phyloP scores from a whole-genome alignment of 2,113 vertebrate genomes.

The Tursiops truncatus region DNA sequence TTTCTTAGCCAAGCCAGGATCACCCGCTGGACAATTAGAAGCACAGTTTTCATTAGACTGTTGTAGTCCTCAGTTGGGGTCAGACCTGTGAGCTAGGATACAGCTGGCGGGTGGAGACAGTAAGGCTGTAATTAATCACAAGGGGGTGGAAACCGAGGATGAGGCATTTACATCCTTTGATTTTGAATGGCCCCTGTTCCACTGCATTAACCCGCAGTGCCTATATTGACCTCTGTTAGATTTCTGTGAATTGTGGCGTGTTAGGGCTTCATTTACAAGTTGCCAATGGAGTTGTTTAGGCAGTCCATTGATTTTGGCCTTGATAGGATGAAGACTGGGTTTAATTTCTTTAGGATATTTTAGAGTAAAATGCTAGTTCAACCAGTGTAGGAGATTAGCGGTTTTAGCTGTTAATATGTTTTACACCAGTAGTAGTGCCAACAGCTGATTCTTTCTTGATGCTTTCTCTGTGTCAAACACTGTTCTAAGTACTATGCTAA shows the following conservation, averaged over 20 bases:
- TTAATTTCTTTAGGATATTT: conserved; percentile 16
- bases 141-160: conserved; percentile 31
- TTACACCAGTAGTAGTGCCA: neutral
- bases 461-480: neutral
- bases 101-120: conserved; percentile 68
- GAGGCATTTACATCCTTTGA: conserved; percentile 44
- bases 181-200: conserved; percentile 43
- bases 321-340: neutral
- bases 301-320: conserved; percentile 4
- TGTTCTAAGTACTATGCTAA: neutral
- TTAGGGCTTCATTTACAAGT: conserved; percentile 32
- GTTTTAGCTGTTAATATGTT: neutral
- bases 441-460: neutral
- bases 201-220: conserved; percentile 32
- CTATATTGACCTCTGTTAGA: conserved; percentile 54
- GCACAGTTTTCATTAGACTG: conserved; percentile 60
- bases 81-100: conserved; percentile 57
- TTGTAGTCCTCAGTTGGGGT: conserved; percentile 64
- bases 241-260: conserved; percentile 19
- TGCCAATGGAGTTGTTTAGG: conserved; percentile 3
- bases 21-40: conserved; percentile 75
- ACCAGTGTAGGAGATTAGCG: neutral
- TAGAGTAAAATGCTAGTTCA: neutral
- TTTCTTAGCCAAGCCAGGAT: conserved; percentile 69
- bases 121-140: conserved; percentile 73